These are phyloP conservation scores for Drosophila paulistorum DNA, from an alignment of 1,140 invertebrate genomes.

Conservation along the genomic window DNA sequence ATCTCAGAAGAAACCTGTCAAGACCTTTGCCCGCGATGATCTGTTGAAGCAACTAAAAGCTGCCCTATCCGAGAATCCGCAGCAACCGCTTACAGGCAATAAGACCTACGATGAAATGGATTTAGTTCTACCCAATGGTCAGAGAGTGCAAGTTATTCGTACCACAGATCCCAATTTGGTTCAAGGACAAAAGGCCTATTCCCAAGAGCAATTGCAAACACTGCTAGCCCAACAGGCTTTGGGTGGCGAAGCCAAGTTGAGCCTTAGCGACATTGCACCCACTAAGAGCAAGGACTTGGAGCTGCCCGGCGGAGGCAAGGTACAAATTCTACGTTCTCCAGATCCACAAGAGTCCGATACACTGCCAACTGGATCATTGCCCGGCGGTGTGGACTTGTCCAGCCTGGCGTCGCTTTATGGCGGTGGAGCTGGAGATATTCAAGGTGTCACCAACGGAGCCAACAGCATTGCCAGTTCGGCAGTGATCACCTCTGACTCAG, in stretches of 20 bases:
- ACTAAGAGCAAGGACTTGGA: slow-evolving; percentile 87
- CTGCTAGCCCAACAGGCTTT: slow-evolving; percentile 71
- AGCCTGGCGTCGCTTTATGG: slow-evolving; percentile 74
- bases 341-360: slow-evolving; percentile 83
- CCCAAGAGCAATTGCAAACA: slow-evolving; percentile 73
- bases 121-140: slow-evolving; percentile 88
- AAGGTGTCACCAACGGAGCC: slow-evolving; percentile 71
- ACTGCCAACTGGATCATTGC: slow-evolving; percentile 54
- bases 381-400: slow-evolving; percentile 74
- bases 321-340: slow-evolving; percentile 87
- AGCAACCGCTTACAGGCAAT: slow-evolving; percentile 85
- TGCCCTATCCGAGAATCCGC: slow-evolving; percentile 87
- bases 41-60: slow-evolving; percentile 89
- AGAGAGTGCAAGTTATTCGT: slow-evolving; percentile 89
- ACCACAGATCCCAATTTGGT: slow-evolving; percentile 87
- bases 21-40: slow-evolving; percentile 84
- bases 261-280: slow-evolving; percentile 73
- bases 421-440: slow-evolving; percentile 65
- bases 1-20: slow-evolving; percentile 77
- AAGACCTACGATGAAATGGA: slow-evolving; percentile 89
- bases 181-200: slow-evolving; percentile 75
- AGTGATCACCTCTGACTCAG: slow-evolving; percentile 79
- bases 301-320: slow-evolving; percentile 88
- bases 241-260: slow-evolving; percentile 55
- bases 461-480: slow-evolving; percentile 83